Evolutionary conservation across 2,113 vertebrate species (phyloP).

Genomic region (Varanus komodoensis): DNA sequence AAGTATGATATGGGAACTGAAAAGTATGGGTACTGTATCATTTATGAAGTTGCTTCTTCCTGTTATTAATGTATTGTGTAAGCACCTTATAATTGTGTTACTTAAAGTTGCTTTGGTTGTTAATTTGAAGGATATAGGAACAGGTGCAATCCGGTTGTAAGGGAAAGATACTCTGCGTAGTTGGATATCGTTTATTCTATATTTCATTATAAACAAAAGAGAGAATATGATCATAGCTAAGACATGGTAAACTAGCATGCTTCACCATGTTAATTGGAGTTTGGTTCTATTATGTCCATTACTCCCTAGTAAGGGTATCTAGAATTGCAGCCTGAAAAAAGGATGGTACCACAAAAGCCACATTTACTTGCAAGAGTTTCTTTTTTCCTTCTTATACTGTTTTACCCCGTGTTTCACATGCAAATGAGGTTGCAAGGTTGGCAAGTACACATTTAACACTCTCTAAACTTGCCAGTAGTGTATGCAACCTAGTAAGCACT

Average conservation of each 20-base stretch:
- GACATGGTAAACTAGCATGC: too few species aligned
- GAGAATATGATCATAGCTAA: too few species aligned
- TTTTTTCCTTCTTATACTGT: not conserved
- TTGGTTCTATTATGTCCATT: too few species aligned
- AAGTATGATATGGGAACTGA: not conserved
- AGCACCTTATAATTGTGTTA: not conserved
- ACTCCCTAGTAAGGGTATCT: not conserved
- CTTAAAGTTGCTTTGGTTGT: not conserved
- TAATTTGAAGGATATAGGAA: not conserved
- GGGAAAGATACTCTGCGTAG: not conserved
- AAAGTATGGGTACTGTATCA: not conserved
- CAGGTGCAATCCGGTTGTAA: not conserved
- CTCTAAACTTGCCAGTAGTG: not conserved
- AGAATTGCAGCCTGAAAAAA: not conserved
- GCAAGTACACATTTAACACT: not conserved
- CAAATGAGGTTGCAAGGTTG: not conserved
- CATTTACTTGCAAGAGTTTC: not conserved
- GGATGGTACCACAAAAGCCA: not conserved
- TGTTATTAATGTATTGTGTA: not conserved
- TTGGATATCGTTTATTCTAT: not conserved
- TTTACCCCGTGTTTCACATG: not conserved
- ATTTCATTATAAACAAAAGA: too few species aligned
- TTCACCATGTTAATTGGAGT: too few species aligned
- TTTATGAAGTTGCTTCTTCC: not conserved
- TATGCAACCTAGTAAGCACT: not conserved